phyloP scores from a whole-genome alignment of 2,888 invertebrate genomes.

The Mimachlamys varia region DNA sequence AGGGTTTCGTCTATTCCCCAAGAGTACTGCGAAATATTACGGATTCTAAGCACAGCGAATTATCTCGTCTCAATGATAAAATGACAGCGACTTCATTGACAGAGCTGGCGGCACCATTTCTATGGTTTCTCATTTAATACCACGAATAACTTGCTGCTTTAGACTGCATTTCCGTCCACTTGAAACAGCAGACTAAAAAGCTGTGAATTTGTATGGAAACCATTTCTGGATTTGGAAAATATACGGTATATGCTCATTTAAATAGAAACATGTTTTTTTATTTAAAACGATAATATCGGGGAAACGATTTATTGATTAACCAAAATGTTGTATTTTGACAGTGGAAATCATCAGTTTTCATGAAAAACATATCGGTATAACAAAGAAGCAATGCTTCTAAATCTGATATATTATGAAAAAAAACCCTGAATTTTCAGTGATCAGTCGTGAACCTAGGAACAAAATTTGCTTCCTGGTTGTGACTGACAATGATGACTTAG shows the following conservation, averaged over 20 bases:
- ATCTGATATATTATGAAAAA: too few relatives aligned
- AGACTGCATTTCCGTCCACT: not conserved
- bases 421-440: too few relatives aligned
- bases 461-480: too few relatives aligned
- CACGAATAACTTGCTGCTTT: not conserved
- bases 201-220: not conserved
- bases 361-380: too few relatives aligned
- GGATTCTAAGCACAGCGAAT: not conserved
- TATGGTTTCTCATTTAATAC: constrained; percentile 32
- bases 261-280: not conserved
- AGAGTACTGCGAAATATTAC: not conserved
- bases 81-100: constrained; percentile 26
- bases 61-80: not conserved
- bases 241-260: not conserved
- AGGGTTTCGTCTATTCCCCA: not conserved
- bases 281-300: not conserved
- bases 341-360: too few relatives aligned
- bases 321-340: too few relatives aligned
- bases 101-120: not conserved
- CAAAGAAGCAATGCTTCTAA: too few relatives aligned
- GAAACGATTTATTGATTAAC: not conserved
- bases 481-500: too few relatives aligned
- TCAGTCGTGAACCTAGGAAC: too few relatives aligned
- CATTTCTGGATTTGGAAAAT: not conserved
- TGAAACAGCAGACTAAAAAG: not conserved